phyloP scores from a whole-genome alignment of 2,888 invertebrate species.

The Falcaria lacertinaria region DNA sequence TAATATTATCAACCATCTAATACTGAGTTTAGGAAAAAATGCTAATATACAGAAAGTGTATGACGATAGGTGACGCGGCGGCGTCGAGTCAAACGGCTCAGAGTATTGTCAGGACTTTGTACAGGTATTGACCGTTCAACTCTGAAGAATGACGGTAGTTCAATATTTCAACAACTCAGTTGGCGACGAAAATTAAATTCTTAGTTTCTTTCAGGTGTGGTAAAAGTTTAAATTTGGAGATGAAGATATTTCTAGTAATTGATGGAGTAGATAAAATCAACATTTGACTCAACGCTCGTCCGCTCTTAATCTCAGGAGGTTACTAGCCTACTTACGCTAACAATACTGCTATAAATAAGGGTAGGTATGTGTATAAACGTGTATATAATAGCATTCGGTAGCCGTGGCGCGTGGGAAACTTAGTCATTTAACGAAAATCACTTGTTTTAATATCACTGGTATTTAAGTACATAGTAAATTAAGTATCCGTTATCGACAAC shows the following conservation, averaged over 20 bases:
- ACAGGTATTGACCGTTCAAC: no score
- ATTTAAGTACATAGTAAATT: background rate
- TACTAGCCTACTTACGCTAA: constrained; percentile 72
- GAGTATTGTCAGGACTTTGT: constrained; percentile 8
- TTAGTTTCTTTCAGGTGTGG: no score
- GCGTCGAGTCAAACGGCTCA: constrained; percentile 2
- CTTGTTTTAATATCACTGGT: constrained; percentile 4
- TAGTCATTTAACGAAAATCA: background rate
- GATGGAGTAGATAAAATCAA: background rate
- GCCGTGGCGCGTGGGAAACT: constrained; percentile 49
- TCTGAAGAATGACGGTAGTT: no score
- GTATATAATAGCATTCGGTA: constrained; percentile 62
- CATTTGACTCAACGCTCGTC: constrained; percentile 3
- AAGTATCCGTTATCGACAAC: background rate
- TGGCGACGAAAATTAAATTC: no score
- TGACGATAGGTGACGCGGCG: constrained; percentile 39
- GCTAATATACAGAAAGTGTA: constrained; percentile 73
- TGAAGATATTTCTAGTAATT: no score
- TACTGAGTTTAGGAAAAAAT: constrained; percentile 65
- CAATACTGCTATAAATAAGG: constrained; percentile 71
- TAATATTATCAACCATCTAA: constrained; percentile 62
- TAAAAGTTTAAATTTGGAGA: no score
- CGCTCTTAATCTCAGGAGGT: constrained; percentile 62
- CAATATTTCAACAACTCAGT: no score
- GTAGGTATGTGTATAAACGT: constrained; percentile 65